These are phyloP conservation scores for Noctua fimbriata DNA, from an alignment of 2,888 invertebrate species.

Conservation along the genomic window DNA sequence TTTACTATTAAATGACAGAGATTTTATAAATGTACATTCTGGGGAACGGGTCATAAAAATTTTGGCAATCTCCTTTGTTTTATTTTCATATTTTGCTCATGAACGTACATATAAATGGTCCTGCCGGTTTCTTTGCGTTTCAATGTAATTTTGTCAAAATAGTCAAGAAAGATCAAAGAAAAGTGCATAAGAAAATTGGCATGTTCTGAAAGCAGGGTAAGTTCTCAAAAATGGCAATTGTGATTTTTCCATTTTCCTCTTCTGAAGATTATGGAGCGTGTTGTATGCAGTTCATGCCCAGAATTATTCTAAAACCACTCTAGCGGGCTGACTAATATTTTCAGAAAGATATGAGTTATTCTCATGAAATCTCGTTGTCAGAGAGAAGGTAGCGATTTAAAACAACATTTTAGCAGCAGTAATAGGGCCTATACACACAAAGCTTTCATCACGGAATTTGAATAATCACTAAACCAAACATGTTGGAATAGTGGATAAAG, in stretches of 20 bases:
- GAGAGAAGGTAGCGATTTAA: neutral
- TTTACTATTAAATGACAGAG: too few species aligned
- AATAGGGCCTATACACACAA: conserved; percentile 16
- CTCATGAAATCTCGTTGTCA: neutral
- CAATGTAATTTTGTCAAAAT: too few species aligned
- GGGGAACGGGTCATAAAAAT: too few species aligned
- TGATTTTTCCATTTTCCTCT: neutral
- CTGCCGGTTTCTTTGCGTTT: too few species aligned
- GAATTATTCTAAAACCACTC: neutral
- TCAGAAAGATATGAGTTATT: neutral
- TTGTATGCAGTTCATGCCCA: neutral
- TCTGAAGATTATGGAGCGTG: neutral
- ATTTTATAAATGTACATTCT: too few species aligned
- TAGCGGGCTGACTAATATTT: neutral
- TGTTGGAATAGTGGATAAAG: neutral
- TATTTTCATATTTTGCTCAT: too few species aligned
- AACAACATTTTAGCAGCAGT: conserved; percentile 3
- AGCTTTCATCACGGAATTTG: neutral
- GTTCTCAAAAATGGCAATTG: neutral
- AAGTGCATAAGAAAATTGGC: too few species aligned
- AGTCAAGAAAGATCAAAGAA: too few species aligned
- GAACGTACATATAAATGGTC: too few species aligned
- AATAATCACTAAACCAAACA: conserved; percentile 3
- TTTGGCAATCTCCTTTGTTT: too few species aligned
- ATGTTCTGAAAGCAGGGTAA: neutral